A percentile compares a stretch with the other conserved stretches of the same genome.
These are phyloP conservation scores for Dendrolimus houi DNA, from an alignment of 2,888 invertebrate species.

Conservation along the genomic window DNA sequence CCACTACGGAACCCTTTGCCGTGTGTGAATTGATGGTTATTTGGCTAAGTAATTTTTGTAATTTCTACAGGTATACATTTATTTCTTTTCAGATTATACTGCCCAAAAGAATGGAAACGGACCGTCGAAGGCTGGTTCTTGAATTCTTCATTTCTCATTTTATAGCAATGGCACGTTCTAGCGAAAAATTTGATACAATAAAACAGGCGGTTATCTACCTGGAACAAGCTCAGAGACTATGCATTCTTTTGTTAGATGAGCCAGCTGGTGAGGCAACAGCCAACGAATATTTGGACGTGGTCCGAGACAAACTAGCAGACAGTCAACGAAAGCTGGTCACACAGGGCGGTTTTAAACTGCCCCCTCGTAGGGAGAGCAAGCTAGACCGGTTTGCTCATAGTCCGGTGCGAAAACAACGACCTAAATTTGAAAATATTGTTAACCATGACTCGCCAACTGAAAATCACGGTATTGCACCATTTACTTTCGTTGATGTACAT, in stretches of 20 bases:
- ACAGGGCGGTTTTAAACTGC: conserved; percentile 54
- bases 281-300: conserved; percentile 68
- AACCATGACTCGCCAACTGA: conserved; percentile 53
- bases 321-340: conserved; percentile 59
- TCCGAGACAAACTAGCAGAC: conserved; percentile 68
- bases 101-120: conserved; percentile 69
- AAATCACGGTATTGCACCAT: conserved; percentile 31
- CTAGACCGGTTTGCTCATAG: conserved; percentile 29
- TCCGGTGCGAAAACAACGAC: conserved; percentile 38
- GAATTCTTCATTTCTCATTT: conserved; percentile 84
- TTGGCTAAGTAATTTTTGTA: too few relatives aligned
- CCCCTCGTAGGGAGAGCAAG: conserved; percentile 46
- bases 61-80: too few relatives aligned
- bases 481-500: conserved; percentile 60
- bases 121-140: conserved; percentile 78
- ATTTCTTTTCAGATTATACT: conserved; percentile 48
- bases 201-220: conserved; percentile 81
- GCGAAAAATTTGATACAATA: conserved; percentile 77
- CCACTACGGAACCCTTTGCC: too few relatives aligned
- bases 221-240: conserved; percentile 81
- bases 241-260: conserved; percentile 77
- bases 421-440: conserved; percentile 44
- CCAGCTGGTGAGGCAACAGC: conserved; percentile 73
- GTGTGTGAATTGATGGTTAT: too few relatives aligned
- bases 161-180: conserved; percentile 81